These are phyloP conservation scores for Siniperca chuatsi DNA, from an alignment of 2,113 vertebrate species.

Conservation along the genomic window DNA sequence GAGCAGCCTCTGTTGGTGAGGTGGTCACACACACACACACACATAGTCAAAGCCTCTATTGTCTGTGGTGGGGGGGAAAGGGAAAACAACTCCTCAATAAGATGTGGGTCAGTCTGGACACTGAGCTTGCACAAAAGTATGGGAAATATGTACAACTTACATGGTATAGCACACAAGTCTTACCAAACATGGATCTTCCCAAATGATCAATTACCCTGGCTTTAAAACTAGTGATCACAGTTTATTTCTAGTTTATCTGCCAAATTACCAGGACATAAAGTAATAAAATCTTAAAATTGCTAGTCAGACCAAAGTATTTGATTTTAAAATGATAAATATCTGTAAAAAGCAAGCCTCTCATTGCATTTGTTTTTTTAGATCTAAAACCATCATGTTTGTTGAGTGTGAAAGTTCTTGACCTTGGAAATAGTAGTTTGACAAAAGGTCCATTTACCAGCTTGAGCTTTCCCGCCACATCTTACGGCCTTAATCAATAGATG, in stretches of 20 bases:
- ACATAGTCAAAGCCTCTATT: slow-evolving; percentile 55
- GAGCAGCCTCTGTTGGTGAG: slow-evolving; percentile 44
- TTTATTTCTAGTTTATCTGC: neutral
- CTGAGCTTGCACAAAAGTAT: neutral
- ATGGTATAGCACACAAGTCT: neutral
- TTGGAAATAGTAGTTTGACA: neutral
- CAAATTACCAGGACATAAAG: neutral
- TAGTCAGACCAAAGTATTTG: neutral
- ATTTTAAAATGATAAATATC: neutral
- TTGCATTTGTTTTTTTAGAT: neutral
- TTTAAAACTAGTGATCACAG: neutral
- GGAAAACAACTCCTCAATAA: neutral
- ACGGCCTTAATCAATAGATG: neutral
- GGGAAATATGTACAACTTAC: neutral
- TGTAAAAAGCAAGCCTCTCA: neutral
- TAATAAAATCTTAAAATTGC: neutral
- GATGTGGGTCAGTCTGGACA: slow-evolving; percentile 32
- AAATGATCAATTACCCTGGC: neutral
- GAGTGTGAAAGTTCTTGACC: neutral
- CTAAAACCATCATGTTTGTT: neutral
- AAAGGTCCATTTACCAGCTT: neutral
- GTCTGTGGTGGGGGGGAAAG: slow-evolving; percentile 23
- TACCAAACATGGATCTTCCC: neutral
- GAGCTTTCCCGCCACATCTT: neutral
- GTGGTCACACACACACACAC: slow-evolving; percentile 1